phyloP scores from a whole-genome alignment of 2,888 invertebrate genomes.

The Noctua comes region DNA sequence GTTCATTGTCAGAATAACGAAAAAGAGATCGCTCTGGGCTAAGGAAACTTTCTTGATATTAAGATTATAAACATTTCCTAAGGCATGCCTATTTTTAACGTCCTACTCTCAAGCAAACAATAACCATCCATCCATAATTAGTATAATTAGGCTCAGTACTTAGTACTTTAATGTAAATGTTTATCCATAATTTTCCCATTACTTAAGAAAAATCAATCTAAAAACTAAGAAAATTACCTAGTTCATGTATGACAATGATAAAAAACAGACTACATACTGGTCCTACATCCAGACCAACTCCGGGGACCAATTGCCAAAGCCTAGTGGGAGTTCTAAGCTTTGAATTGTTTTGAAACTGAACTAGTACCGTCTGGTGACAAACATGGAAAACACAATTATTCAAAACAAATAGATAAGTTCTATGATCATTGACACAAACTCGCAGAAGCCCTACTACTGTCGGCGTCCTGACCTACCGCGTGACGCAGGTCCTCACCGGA shows the following conservation, averaged over 20 bases:
- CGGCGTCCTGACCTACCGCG: no score
- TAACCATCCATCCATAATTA: not conserved
- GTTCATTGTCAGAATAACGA: not conserved
- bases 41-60: not conserved
- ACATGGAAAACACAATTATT: not conserved
- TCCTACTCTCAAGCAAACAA: not conserved
- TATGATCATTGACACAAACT: not conserved
- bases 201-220: not conserved
- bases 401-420: not conserved
- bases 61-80: not conserved
- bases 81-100: not conserved
- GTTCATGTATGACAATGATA: not conserved
- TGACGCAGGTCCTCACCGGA: no score
- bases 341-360: not conserved
- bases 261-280: not conserved
- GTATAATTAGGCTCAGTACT: not conserved
- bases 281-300: not conserved
- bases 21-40: not conserved
- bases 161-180: not conserved
- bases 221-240: not conserved
- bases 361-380: not conserved
- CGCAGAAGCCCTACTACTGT: not conserved
- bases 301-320: not conserved
- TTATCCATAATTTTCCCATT: not conserved
- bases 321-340: slow-evolving; percentile 1